These are phyloP conservation scores for Neostethus bicornis DNA, from an alignment of 2,797 vertebrate genomes.

Conservation along the genomic window DNA sequence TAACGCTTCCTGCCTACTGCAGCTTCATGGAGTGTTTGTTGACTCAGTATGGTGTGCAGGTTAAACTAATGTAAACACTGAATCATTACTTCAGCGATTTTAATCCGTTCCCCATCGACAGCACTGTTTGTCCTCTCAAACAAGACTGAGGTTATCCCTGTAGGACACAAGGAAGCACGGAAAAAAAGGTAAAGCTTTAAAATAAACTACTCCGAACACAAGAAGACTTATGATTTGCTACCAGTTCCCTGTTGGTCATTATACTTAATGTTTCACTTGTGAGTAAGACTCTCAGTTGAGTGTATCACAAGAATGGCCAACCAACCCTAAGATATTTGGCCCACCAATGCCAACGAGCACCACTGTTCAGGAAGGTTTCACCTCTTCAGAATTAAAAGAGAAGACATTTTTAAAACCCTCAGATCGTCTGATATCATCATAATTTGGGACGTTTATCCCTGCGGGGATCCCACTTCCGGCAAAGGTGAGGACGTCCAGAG, in stretches of 20 bases:
- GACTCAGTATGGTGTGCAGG: constrained; percentile 8
- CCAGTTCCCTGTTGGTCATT: no score
- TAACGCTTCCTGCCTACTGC: not conserved
- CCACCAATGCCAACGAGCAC: no score
- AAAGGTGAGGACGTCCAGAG: constrained; percentile 91
- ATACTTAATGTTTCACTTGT: no score
- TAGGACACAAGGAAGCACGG: not conserved
- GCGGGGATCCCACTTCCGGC: constrained; percentile 92
- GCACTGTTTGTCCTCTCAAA: constrained; percentile 23
- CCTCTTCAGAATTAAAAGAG: no score
- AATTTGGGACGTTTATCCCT: constrained; percentile 95
- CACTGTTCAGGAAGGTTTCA: no score
- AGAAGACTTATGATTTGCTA: no score
- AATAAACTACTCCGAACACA: no score
- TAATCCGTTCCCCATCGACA: constrained; percentile 16
- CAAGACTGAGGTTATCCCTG: constrained; percentile 2
- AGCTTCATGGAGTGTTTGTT: not conserved
- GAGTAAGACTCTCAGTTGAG: no score
- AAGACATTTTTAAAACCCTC: constrained; percentile 96
- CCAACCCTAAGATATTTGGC: no score
- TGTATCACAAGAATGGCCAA: no score
- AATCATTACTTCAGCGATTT: constrained; percentile 24
- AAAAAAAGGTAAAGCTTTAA: not conserved
- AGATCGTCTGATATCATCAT: constrained; percentile 90
- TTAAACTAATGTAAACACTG: constrained; percentile 34